These are phyloP conservation scores for Gadopsis bispinosus DNA, from an alignment of 2,797 vertebrate species.

Conservation along the genomic window DNA sequence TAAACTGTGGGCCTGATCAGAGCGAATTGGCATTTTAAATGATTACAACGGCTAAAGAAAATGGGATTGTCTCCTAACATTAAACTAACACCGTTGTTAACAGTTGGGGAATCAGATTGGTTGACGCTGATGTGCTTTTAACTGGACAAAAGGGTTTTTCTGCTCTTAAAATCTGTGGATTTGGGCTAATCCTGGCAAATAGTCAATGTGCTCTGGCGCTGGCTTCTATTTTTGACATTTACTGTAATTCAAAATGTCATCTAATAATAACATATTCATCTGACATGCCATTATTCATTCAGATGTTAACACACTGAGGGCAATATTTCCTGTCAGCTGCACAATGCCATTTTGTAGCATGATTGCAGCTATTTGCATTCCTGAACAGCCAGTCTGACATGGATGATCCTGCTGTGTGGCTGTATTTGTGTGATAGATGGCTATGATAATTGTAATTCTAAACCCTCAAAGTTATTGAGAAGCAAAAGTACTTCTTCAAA, in stretches of 20 bases:
- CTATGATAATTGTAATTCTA: neutral
- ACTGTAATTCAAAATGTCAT: slow-evolving; percentile 18
- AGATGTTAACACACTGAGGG: neutral
- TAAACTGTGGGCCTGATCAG: slow-evolving; percentile 62
- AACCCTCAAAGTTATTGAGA: neutral
- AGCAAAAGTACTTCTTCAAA: neutral
- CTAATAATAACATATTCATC: slow-evolving; percentile 23
- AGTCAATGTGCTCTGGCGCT: neutral
- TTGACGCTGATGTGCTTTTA: slow-evolving; percentile 37
- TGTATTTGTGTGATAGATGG: neutral
- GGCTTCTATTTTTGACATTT: slow-evolving; percentile 27
- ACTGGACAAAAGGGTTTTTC: slow-evolving; percentile 23
- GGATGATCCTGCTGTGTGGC: slow-evolving; percentile 18
- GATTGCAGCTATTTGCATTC: slow-evolving; percentile 5
- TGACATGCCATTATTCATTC: slow-evolving; percentile 1
- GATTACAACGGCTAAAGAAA: slow-evolving; percentile 17
- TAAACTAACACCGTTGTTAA: slow-evolving; percentile 46
- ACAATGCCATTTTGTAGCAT: neutral
- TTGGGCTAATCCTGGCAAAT: neutral
- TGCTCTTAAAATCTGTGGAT: slow-evolving; percentile 22
- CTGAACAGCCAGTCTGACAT: slow-evolving; percentile 20
- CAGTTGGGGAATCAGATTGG: slow-evolving; percentile 10
- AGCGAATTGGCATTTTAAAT: slow-evolving; percentile 37
- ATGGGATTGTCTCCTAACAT: slow-evolving; percentile 31
- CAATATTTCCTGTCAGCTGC: slow-evolving; percentile 11